A percentile compares a stretch with the other conserved stretches of the same genome.
These are phyloP conservation scores for Saxicola maurus DNA, from an alignment of 2,797 vertebrate species.

Conservation along the genomic window DNA sequence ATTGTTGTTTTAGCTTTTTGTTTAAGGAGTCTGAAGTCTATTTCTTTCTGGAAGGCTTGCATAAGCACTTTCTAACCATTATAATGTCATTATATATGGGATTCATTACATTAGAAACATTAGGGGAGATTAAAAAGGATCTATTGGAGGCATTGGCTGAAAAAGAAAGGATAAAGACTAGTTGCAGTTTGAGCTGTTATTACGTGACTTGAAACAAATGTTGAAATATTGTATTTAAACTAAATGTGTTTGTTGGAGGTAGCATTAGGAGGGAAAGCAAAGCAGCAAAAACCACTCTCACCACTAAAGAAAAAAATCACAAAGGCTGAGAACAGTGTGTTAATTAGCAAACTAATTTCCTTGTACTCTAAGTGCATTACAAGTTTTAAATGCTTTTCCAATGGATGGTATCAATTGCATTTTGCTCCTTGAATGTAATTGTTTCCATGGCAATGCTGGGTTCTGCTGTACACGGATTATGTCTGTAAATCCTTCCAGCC, in stretches of 20 bases:
- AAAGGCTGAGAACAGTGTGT: constrained; percentile 8
- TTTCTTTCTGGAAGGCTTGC: constrained; percentile 46
- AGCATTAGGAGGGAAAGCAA: not conserved
- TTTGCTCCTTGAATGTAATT: constrained; percentile 41
- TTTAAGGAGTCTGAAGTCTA: constrained; percentile 29
- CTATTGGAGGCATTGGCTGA: constrained; percentile 33
- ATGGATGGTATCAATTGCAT: not conserved
- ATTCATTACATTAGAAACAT: constrained; percentile 57
- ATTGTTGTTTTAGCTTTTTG: constrained; percentile 20
- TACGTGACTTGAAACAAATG: constrained; percentile 22
- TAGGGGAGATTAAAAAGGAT: constrained; percentile 58
- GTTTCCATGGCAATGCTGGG: constrained; percentile 24
- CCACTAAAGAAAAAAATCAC: constrained; percentile 21
- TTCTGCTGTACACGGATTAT: not conserved
- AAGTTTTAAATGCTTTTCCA: constrained; percentile 45
- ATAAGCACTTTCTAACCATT: constrained; percentile 48
- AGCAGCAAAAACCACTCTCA: not conserved
- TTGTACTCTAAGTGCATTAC: constrained; percentile 35
- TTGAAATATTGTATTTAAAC: constrained; percentile 52
- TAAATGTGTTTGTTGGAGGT: constrained; percentile 11
- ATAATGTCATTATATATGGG: constrained; percentile 51
- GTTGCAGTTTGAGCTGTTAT: constrained; percentile 37
- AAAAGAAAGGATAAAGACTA: constrained; percentile 38
- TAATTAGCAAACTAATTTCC: constrained; percentile 55
- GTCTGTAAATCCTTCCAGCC: not conserved